A percentile compares a stretch with the other conserved stretches of the same genome.
These are phyloP conservation scores for Alca torda DNA, from an alignment of 2,797 vertebrate genomes.

Conservation along the genomic window DNA sequence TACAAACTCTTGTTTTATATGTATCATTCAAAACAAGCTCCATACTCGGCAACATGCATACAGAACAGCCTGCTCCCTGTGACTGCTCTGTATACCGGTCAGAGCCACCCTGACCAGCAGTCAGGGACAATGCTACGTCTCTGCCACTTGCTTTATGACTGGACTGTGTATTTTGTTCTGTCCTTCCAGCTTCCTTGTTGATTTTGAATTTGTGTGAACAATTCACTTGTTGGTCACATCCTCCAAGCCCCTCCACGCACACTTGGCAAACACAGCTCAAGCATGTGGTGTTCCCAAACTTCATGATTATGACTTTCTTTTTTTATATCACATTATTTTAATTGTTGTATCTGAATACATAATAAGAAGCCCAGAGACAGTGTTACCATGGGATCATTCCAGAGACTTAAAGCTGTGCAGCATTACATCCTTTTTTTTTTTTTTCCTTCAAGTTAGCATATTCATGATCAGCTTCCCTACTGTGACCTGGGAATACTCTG, in stretches of 20 bases:
- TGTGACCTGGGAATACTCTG: not conserved
- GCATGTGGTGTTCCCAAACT: conserved; percentile 23
- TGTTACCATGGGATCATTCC: conserved; percentile 52
- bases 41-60: not conserved
- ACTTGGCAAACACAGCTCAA: conserved; percentile 18
- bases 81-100: not conserved
- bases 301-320: conserved; percentile 11
- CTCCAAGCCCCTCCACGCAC: not conserved
- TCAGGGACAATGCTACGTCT: not conserved
- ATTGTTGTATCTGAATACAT: conserved; percentile 29
- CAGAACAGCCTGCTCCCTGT: not conserved
- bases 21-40: not conserved
- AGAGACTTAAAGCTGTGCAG: not conserved
- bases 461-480: not conserved
- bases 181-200: not conserved
- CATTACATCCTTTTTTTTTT: not conserved
- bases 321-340: conserved; percentile 43
- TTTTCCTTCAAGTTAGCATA: not conserved
- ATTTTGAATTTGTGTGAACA: not conserved
- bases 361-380: conserved; percentile 17
- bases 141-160: not conserved
- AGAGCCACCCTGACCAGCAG: not conserved
- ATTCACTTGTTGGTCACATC: not conserved
- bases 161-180: not conserved
- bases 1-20: not conserved